Evolutionary conservation across 2,888 invertebrate species (phyloP), one percentile per base, ranked within the genome.

Genomic region (Allophyes oxyacanthae): DNA sequence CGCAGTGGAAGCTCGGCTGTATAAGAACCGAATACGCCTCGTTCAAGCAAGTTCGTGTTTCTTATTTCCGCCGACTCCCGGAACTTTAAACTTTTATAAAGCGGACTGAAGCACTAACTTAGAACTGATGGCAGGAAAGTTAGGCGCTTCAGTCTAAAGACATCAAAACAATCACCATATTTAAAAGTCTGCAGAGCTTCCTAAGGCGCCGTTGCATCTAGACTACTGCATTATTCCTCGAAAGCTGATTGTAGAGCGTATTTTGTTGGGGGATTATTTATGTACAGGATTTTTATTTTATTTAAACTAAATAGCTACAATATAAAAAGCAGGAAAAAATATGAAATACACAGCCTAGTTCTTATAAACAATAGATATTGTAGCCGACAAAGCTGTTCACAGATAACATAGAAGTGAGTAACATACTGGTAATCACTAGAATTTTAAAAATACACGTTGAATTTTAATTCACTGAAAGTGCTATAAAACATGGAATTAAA

Each of bases 101-200:
- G 72, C 57, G 41, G 57, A 50, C 55, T 66, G 40, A 52, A 38
- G 41, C 53, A 63, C 62, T 75, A 72, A 75, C 28, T 63, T 63
- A 75, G 48, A 63, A 59, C 54, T 65, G 65, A 68, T 62, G 68
- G 68, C 58, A 50, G 38, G n/a, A 54, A 75, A 73, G 65, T 73
- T 75, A 60, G 62, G 8, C 43, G 52, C 48, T 57, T 50, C 37
- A 62, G 68, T 62, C 59, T 60, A 50, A 68, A 75, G 58, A 65
- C 72, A 68, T 75, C 64, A 68, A 50, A 75, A 73, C 75, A 73
- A 73, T 73, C 72, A 73, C 75, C 73, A 73, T 73, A 75, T 72
- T 73, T 76, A 70, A 75, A 77, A 52, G 20, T 60, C 44, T 52
- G 45, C 55, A 20, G 57, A 48, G 63, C 60, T 75, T 70, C 51